These are phyloP conservation scores for Tetanocera ferruginea DNA, from an alignment of 2,888 invertebrate genomes.

Conservation along the genomic window DNA sequence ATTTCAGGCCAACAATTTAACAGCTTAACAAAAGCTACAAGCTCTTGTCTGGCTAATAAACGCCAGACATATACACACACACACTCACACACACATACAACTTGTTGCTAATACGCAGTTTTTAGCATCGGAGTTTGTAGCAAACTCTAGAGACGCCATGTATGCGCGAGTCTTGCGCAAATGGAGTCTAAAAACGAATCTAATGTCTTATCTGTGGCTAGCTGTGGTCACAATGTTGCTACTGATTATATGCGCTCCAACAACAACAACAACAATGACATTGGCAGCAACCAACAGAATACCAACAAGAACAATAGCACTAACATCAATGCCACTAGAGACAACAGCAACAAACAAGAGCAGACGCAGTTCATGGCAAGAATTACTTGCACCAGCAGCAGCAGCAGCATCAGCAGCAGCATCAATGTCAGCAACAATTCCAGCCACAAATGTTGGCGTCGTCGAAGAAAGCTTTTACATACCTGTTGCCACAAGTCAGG, in stretches of 20 bases:
- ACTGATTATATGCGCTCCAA: slow-evolving; percentile 64
- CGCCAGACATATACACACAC: neutral
- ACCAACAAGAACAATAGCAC: slow-evolving; percentile 41
- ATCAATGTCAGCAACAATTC: slow-evolving; percentile 4
- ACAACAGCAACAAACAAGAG: slow-evolving; percentile 51
- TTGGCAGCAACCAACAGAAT: slow-evolving; percentile 50
- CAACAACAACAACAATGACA: slow-evolving; percentile 56
- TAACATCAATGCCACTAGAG: slow-evolving; percentile 44
- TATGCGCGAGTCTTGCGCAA: slow-evolving; percentile 72
- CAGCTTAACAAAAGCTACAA: neutral
- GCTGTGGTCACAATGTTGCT: slow-evolving; percentile 68
- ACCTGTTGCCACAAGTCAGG: slow-evolving; percentile 32
- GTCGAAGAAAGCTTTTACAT: slow-evolving; percentile 42
- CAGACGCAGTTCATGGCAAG: slow-evolving; percentile 14
- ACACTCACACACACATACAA: neutral
- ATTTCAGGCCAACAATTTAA: neutral
- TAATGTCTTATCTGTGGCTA: slow-evolving; percentile 70
- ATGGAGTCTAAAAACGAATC: slow-evolving; percentile 71
- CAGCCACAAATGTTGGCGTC: slow-evolving; percentile 41
- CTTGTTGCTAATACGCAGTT: neutral
- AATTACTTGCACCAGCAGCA: neutral
- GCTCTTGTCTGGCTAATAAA: neutral
- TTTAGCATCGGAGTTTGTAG: slow-evolving; percentile 4
- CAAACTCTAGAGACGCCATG: slow-evolving; percentile 67
- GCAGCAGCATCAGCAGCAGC: neutral